These are phyloP conservation scores for Pluvianellus socialis DNA, from an alignment of 2,113 vertebrate species.

Conservation along the genomic window DNA sequence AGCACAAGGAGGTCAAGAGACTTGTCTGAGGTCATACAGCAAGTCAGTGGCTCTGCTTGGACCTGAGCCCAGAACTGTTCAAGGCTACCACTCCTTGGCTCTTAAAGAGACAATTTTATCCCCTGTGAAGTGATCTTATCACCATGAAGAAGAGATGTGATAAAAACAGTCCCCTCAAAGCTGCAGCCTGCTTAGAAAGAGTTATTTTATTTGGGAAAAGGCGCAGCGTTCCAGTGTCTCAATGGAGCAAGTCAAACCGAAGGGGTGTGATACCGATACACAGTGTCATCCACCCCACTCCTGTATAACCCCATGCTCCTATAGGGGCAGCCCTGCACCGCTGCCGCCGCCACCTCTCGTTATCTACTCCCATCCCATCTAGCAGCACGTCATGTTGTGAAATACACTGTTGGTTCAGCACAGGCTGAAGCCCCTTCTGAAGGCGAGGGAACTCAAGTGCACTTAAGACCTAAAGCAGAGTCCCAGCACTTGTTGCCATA, in stretches of 20 bases:
- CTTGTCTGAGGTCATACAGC: slow-evolving; percentile 70
- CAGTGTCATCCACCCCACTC: background rate
- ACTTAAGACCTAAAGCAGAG: background rate
- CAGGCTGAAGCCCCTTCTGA: background rate
- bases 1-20: slow-evolving; percentile 68
- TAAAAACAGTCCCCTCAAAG: slow-evolving; percentile 35
- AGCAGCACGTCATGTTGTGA: background rate
- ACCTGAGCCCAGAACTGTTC: slow-evolving; percentile 57
- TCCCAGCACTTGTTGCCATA: background rate
- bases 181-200: slow-evolving; percentile 19
- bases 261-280: background rate
- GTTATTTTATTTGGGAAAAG: slow-evolving; percentile 38
- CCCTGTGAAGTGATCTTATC: slow-evolving; percentile 60
- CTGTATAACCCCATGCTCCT: background rate
- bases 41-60: slow-evolving; percentile 69
- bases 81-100: slow-evolving; percentile 66
- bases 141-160: background rate
- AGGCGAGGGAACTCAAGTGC: background rate
- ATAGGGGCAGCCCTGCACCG: accelerated
- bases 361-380: background rate
- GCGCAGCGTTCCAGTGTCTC: background rate
- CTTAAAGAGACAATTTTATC: slow-evolving; percentile 66
- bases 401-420: background rate
- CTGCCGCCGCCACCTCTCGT: accelerated
- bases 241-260: background rate